These are phyloP conservation scores for Folsomia candida DNA, from an alignment of 2,888 invertebrate species.

Conservation along the genomic window DNA sequence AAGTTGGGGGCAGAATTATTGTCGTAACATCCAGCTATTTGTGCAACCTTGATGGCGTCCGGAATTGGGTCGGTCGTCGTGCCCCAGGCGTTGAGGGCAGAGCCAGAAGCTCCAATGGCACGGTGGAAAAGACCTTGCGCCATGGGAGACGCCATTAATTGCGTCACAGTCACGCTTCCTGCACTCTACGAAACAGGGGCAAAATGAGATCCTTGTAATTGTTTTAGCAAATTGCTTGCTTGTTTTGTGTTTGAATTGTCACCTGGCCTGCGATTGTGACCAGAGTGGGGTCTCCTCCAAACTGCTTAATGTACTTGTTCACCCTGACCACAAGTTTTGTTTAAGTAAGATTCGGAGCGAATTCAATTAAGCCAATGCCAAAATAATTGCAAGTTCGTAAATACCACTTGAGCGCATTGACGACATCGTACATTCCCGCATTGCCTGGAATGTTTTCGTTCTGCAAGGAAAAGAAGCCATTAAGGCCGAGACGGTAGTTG, in stretches of 20 bases:
- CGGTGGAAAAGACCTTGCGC: conserved; percentile 35
- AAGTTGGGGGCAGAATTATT: conserved; percentile 8
- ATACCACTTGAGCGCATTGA: conserved; percentile 51
- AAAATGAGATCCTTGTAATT: too few species aligned
- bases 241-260: conserved; percentile 5
- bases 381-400: conserved; percentile 47
- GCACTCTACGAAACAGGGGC: conserved; percentile 33
- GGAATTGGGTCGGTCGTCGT: conserved; percentile 34
- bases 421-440: conserved; percentile 53
- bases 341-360: too few species aligned
- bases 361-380: too few species aligned
- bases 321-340: too few species aligned
- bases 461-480: conserved; percentile 49
- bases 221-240: too few species aligned
- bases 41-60: conserved; percentile 32
- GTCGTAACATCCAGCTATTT: conserved; percentile 34
- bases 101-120: conserved; percentile 44
- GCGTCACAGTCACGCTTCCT: conserved; percentile 37
- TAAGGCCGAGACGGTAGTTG: conserved; percentile 9
- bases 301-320: conserved; percentile 46
- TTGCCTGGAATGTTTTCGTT: conserved; percentile 50
- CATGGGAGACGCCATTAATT: conserved; percentile 38
- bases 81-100: conserved; percentile 43
- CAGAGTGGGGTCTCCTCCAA: conserved; percentile 43
- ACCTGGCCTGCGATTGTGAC: conserved; percentile 39